Conservation (phyloP, 2,113 vertebrate genomes). For the Thalassarche chlororhynchos region DNA sequence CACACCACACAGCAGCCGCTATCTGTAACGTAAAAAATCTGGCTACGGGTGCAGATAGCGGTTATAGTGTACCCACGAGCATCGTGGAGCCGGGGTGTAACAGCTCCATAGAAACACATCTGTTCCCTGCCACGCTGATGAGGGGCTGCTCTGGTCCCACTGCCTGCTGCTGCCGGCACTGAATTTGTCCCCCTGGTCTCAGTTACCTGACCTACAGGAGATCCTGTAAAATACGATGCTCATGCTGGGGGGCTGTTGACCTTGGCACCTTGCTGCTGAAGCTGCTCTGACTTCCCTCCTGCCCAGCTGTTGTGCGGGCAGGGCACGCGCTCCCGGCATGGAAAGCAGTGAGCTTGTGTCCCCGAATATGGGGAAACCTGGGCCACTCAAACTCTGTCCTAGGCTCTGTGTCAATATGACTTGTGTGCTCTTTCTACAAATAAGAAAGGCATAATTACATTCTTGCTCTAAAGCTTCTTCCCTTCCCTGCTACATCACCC, state of each 20-base stretch:
- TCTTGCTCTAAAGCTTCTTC: background rate
- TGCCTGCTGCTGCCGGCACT: background rate
- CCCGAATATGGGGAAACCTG: rapidly evolving
- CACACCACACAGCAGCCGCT: background rate
- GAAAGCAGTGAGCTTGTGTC: background rate
- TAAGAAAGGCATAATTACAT: rapidly evolving
- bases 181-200: background rate
- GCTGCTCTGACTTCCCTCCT: background rate
- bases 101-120: background rate
- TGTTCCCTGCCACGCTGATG: background rate
- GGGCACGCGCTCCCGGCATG: rapidly evolving
- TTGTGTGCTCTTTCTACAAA: background rate
- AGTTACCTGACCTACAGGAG: background rate
- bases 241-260: rapidly evolving
- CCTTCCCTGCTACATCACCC: background rate
- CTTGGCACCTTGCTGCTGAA: background rate
- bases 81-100: rapidly evolving
- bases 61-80: background rate
- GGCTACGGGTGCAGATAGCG: background rate
- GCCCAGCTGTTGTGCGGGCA: background rate
- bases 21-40: background rate
- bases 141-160: background rate
- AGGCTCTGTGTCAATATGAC: rapidly evolving
- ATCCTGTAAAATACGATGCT: background rate
- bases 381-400: background rate